Percentiles rank a stretch among this genome's conserved stretches.
phyloP scores from a whole-genome alignment of 2,888 invertebrate genomes.

The Lithophane ornitopus region DNA sequence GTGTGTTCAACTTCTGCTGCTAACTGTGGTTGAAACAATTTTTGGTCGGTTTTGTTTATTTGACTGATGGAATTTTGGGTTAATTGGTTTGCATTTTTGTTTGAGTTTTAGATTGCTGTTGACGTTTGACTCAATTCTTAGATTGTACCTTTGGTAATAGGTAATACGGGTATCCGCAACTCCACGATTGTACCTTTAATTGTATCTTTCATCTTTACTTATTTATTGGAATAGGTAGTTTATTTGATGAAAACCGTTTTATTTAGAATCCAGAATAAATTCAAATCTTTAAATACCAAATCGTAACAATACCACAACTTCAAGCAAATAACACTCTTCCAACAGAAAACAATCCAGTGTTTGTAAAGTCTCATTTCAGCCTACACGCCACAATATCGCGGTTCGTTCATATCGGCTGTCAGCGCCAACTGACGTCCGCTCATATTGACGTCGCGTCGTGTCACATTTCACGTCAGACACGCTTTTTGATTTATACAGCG shows the following conservation, averaged over 20 bases:
- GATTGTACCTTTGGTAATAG: background rate
- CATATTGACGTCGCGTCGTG: constrained; percentile 63
- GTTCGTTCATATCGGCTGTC: constrained; percentile 63
- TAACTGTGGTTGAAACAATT: constrained; percentile 45
- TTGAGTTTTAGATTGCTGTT: background rate
- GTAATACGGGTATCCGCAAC: no score
- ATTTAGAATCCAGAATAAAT: background rate
- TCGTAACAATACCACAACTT: background rate
- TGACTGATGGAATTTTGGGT: constrained; percentile 22
- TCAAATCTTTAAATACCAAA: background rate
- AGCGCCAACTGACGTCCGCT: constrained; percentile 63
- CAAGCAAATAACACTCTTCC: background rate
- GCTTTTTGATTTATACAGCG: constrained; percentile 62
- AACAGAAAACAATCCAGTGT: constrained; percentile 31
- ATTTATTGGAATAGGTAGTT: background rate
- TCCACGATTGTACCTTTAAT: background rate
- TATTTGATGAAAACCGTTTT: background rate
- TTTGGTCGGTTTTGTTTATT: constrained; percentile 36
- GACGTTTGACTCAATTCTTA: background rate
- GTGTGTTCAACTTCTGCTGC: constrained; percentile 48
- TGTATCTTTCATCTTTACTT: background rate
- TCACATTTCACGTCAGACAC: constrained; percentile 61
- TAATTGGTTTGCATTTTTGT: constrained; percentile 15
- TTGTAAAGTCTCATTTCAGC: constrained; percentile 57
- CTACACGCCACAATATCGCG: constrained; percentile 56